Conservation (phyloP, 1,140 invertebrate species). For the Ostrea denselamellosa region DNA sequence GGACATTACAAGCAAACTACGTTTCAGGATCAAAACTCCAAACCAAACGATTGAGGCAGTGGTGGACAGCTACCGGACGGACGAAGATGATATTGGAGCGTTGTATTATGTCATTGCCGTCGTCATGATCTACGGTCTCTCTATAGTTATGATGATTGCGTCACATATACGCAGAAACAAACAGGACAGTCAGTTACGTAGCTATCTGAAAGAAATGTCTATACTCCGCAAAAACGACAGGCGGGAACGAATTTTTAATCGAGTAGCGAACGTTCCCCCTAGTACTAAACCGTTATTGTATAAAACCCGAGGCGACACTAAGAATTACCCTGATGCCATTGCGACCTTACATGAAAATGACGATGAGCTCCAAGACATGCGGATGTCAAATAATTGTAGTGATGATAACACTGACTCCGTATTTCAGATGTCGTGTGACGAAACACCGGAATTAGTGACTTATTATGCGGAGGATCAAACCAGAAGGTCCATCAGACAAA, state of each 20-base stretch:
- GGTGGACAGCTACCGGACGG: conserved; percentile 61
- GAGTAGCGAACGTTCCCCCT: conserved; percentile 64
- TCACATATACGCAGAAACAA: conserved; percentile 77
- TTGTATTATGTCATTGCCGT: conserved; percentile 78
- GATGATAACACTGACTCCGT: conserved; percentile 61
- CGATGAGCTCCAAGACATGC: conserved; percentile 60
- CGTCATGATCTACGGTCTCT: conserved; percentile 76
- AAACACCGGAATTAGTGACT: conserved; percentile 50
- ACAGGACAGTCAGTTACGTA: conserved; percentile 74
- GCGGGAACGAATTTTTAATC: conserved; percentile 69
- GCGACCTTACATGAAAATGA: conserved; percentile 49
- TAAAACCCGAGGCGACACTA: not conserved
- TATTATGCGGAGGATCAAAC: conserved; percentile 33
- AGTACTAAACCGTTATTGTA: conserved; percentile 45
- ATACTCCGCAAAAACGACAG: conserved; percentile 71
- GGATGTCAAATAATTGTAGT: conserved; percentile 55
- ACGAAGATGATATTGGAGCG: conserved; percentile 74
- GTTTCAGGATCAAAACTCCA: conserved; percentile 62
- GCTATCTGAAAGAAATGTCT: conserved; percentile 77
- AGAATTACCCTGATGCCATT: not conserved
- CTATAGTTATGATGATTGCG: conserved; percentile 78
- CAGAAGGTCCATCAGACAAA: conserved; percentile 47
- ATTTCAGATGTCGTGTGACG: conserved; percentile 56
- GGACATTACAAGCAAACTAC: conserved; percentile 65
- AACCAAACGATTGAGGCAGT: conserved; percentile 64